These are phyloP conservation scores for Melanostoma scalare DNA, from an alignment of 2,888 invertebrate genomes.

Conservation along the genomic window DNA sequence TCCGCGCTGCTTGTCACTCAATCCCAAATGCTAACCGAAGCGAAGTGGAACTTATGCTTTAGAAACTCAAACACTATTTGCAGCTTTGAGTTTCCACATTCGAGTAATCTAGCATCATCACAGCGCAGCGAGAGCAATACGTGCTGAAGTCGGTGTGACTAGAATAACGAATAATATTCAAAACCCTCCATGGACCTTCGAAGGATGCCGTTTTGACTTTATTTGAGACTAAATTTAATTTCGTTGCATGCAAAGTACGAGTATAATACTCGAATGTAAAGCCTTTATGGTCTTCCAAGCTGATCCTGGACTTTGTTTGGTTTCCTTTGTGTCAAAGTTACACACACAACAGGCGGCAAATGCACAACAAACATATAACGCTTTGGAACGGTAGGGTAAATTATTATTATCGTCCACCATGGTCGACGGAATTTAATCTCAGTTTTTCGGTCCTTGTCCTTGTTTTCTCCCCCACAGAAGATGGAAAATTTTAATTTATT, in stretches of 20 bases:
- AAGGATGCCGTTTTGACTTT: constrained; percentile 3
- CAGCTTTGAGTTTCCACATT: not conserved
- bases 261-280: too few species aligned
- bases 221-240: constrained; percentile 20
- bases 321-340: constrained; percentile 18
- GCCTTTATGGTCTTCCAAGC: constrained; percentile 17
- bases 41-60: too few species aligned
- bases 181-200: constrained; percentile 8
- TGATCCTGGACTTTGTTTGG: constrained; percentile 36
- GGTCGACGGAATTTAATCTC: constrained; percentile 62
- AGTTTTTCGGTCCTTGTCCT: constrained; percentile 47
- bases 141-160: not conserved
- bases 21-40: too few species aligned
- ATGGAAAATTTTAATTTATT: constrained; percentile 71
- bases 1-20: too few species aligned
- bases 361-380: constrained; percentile 22
- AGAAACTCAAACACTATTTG: too few species aligned
- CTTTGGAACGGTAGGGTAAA: constrained; percentile 29
- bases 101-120: not conserved
- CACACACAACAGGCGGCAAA: constrained; percentile 29
- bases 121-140: too few species aligned
- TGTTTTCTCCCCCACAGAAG: constrained; percentile 27
- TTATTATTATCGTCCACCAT: constrained; percentile 51
- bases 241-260: constrained; percentile 1
- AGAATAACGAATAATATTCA: not conserved